These are phyloP conservation scores for Caretta caretta DNA, from an alignment of 2,113 vertebrate genomes.

Conservation along the genomic window DNA sequence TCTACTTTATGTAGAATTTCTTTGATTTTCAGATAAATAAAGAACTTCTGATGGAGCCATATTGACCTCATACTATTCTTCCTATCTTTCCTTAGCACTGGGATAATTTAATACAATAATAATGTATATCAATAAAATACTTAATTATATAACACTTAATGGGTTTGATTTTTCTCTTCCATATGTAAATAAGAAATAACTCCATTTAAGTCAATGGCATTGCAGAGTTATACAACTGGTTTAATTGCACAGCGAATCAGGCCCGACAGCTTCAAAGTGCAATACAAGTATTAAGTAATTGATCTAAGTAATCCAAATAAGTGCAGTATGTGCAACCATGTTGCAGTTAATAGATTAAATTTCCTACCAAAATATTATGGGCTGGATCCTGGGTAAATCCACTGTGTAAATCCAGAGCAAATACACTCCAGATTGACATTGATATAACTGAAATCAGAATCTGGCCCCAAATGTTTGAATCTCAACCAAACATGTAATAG, in stretches of 20 bases:
- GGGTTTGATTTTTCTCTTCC: background rate
- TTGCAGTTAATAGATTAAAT: background rate
- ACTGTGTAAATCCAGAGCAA: slow-evolving; percentile 1
- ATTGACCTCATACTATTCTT: too few relatives aligned
- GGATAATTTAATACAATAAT: background rate
- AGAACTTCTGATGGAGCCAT: too few relatives aligned
- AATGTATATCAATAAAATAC: background rate
- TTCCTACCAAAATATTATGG: background rate
- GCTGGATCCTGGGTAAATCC: background rate
- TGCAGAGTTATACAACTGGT: background rate
- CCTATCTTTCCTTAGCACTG: too few relatives aligned
- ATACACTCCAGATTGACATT: background rate
- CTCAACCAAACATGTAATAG: background rate
- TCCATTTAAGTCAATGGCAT: background rate
- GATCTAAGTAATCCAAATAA: background rate
- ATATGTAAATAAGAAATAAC: background rate
- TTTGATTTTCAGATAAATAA: too few relatives aligned
- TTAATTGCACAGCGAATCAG: background rate
- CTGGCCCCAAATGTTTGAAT: background rate
- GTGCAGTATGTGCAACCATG: fast-evolving
- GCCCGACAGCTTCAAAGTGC: background rate
- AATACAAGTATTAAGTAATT: background rate
- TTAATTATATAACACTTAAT: background rate
- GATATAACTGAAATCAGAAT: background rate
- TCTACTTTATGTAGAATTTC: too few relatives aligned